Conservation (phyloP, 1,140 invertebrate species). For the Pseudomyrmex cubaensis region DNA sequence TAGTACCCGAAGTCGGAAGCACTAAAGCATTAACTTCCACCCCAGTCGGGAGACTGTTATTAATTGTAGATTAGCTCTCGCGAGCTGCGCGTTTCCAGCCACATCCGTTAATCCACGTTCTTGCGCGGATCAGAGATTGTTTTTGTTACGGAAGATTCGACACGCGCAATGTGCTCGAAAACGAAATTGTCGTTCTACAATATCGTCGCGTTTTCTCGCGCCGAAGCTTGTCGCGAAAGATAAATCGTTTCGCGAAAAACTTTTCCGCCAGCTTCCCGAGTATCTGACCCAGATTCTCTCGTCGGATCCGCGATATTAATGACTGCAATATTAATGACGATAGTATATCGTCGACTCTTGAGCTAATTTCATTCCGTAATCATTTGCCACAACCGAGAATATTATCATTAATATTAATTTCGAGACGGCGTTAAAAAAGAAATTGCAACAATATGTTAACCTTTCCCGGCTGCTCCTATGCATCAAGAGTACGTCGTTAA, state of each 20-base stretch:
- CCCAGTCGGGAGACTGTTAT: not conserved
- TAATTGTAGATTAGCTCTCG: conserved; percentile 15
- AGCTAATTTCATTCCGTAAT: conserved; percentile 39
- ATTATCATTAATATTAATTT: conserved; percentile 18
- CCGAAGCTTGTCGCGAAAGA: conserved; percentile 45
- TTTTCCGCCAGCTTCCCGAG: conserved; percentile 35
- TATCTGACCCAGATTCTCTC: conserved; percentile 48
- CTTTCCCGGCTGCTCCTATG: too few relatives aligned
- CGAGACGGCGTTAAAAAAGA: not conserved
- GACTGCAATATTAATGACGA: conserved; percentile 7
- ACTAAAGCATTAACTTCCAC: conserved; percentile 11
- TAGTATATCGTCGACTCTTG: conserved; percentile 6
- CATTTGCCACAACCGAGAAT: not conserved
- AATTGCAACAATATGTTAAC: not conserved
- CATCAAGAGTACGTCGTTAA: not conserved
- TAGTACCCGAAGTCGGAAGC: not conserved
- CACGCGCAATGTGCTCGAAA: not conserved
- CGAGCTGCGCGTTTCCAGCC: not conserved
- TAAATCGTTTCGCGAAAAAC: conserved; percentile 57
- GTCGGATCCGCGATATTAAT: conserved; percentile 46
- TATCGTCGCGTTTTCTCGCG: conserved; percentile 1
- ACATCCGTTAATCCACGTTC: too few relatives aligned
- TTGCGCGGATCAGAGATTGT: too few relatives aligned
- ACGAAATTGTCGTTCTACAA: conserved; percentile 1
- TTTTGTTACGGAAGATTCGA: too few relatives aligned